Evolutionary conservation across 2,888 invertebrate genomes (phyloP), one percentile per base, ranked within the genome.

Genomic region (Clivina fossor): DNA sequence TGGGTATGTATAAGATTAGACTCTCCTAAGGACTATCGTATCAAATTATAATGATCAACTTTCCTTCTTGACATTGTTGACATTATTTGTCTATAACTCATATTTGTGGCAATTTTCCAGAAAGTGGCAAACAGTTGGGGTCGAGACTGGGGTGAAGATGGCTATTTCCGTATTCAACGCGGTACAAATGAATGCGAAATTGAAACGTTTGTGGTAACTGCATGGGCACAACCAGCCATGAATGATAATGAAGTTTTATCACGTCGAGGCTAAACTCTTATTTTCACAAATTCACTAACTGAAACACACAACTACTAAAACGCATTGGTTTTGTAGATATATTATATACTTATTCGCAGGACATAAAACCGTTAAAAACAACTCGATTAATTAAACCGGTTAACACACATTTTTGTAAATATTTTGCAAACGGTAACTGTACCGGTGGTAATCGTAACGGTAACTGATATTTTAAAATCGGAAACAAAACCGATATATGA

Each of bases 91-190:
- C 9, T 24, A 24, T 24, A 7, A 24, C 9, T 24, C 9, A n/a
- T n/a, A n/a, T n/a, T n/a, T n/a, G n/a, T n/a, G n/a, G n/a, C n/a
- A n/a, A n/a, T 24, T 58, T 74, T 76, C 3, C 77, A 96, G 95
- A 79, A 90, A 68, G 92, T 88, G 33, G 92, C 92, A 40, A 97
- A 97, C 76, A 93, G 93, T 24, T 97, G 97, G 97, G 96, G 97
- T 5, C 67, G 73, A 0, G 77, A 83, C 62, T 97, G 96, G 96
- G 97, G 96, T 7, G 94, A 96, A 70, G 77, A 84, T 59, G 97
- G 97, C 0, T 88, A 84, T 69, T 96, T 97, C 83, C 82, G 86
- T 57, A 95, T 97, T 65, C 73, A 80, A 3, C 84, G 90, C 55
- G 96, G 96, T 33, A 73, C 69, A 49, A 89, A 94, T 75, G 94